These are phyloP conservation scores for Protophormia terraenovae DNA, from an alignment of 2,888 invertebrate genomes.

Conservation along the genomic window DNA sequence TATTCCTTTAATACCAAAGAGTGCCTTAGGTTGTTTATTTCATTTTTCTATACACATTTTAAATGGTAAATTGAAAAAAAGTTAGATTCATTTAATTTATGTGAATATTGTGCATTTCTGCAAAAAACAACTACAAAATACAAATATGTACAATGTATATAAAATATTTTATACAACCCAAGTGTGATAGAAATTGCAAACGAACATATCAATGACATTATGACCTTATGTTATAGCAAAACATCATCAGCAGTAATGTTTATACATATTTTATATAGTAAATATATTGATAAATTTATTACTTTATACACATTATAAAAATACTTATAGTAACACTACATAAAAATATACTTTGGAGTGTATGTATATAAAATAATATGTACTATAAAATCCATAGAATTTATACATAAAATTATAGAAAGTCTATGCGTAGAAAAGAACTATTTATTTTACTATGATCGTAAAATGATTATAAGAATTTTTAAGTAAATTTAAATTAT, in stretches of 20 bases:
- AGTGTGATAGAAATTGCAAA: slow-evolving; percentile 37
- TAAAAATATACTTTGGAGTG: not conserved
- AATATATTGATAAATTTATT: slow-evolving; percentile 32
- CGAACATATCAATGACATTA: slow-evolving; percentile 43
- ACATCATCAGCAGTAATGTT: not conserved
- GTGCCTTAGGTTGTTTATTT: not conserved
- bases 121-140: not conserved
- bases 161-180: not conserved
- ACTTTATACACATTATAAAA: not conserved
- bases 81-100: slow-evolving; percentile 34
- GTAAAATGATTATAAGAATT: too few species aligned
- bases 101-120: slow-evolving; percentile 19
- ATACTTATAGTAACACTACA: not conserved
- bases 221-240: slow-evolving; percentile 42
- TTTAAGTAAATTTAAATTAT: too few species aligned
- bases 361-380: not conserved
- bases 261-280: not conserved
- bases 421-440: not conserved
- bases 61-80: not conserved
- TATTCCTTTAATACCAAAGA: not conserved
- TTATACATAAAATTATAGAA: not conserved
- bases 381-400: not conserved
- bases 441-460: too few species aligned
- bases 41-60: not conserved
- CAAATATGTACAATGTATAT: not conserved